These are phyloP conservation scores for Lordiphosa collinella DNA, from an alignment of 1,140 invertebrate genomes.

Conservation along the genomic window DNA sequence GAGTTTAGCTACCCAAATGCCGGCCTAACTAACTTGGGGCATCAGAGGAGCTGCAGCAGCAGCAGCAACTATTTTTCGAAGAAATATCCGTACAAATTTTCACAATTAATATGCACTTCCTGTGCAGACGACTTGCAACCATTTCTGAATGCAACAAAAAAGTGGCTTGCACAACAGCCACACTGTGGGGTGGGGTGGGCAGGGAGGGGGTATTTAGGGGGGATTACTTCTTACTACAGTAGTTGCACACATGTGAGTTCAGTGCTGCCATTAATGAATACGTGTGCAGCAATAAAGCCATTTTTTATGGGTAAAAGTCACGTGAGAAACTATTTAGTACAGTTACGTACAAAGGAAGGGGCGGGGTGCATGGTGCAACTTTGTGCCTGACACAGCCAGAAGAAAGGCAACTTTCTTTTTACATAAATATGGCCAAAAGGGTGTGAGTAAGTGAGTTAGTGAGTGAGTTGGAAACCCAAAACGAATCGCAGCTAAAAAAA, in stretches of 20 bases:
- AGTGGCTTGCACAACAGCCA: constrained; percentile 15
- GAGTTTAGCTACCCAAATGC: constrained; percentile 15
- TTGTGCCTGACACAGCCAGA: constrained; percentile 68
- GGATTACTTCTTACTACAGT: constrained; percentile 18
- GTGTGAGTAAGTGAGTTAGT: background rate
- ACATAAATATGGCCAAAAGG: constrained; percentile 43
- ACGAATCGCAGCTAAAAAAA: constrained; percentile 49
- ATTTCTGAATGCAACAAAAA: constrained; percentile 54
- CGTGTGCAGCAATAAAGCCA: constrained; percentile 76
- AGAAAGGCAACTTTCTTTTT: constrained; percentile 68
- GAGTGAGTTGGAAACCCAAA: constrained; percentile 3
- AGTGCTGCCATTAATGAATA: constrained; percentile 76
- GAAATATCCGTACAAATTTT: constrained; percentile 74
- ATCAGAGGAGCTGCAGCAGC: background rate
- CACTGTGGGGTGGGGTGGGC: background rate
- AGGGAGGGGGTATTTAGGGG: background rate
- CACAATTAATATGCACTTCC: constrained; percentile 77
- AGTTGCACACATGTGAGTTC: constrained; percentile 64
- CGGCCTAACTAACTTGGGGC: constrained; percentile 3
- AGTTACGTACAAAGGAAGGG: constrained; percentile 36
- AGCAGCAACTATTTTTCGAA: constrained; percentile 62
- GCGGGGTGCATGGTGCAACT: constrained; percentile 45
- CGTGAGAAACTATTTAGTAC: constrained; percentile 77
- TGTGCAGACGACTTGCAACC: constrained; percentile 72
- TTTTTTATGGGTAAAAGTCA: constrained; percentile 75